These are phyloP conservation scores for Sebastes taczanowskii DNA, from an alignment of 2,797 vertebrate species.

Conservation along the genomic window DNA sequence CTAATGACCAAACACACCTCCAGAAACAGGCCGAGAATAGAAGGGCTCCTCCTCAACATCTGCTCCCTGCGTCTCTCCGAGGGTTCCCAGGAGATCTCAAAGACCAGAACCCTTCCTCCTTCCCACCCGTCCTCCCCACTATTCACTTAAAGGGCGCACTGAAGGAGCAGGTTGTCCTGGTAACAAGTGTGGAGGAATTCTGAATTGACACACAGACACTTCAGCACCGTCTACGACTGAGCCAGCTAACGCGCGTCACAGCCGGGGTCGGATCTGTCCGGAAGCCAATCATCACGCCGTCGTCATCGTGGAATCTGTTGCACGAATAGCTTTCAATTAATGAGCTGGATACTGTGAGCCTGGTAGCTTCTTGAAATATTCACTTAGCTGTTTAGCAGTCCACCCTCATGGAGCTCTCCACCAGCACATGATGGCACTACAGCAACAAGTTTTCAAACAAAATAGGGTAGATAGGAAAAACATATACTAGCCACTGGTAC, in stretches of 20 bases:
- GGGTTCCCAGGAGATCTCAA: slow-evolving; percentile 46
- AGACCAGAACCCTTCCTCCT: slow-evolving; percentile 39
- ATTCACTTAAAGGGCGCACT: slow-evolving; percentile 47
- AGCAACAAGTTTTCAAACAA: slow-evolving; percentile 17
- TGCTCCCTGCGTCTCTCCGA: slow-evolving; percentile 42
- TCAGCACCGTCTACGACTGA: neutral
- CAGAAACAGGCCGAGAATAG: slow-evolving; percentile 56
- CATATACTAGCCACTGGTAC: neutral
- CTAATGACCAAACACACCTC: slow-evolving; percentile 72
- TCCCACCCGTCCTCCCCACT: slow-evolving; percentile 25
- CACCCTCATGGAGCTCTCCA: neutral
- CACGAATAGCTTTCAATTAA: slow-evolving; percentile 26
- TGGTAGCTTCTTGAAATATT: slow-evolving; percentile 3
- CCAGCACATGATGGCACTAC: slow-evolving; percentile 7
- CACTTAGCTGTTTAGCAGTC: neutral
- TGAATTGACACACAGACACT: slow-evolving; percentile 37
- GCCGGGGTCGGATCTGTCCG: neutral
- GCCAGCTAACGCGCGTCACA: neutral
- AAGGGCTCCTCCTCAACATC: slow-evolving; percentile 62
- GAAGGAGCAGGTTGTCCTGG: slow-evolving; percentile 58
- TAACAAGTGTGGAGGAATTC: slow-evolving; percentile 52
- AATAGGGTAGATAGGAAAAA: neutral
- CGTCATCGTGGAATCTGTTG: slow-evolving; percentile 1
- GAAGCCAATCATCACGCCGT: slow-evolving; percentile 21
- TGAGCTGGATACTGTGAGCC: slow-evolving; percentile 8